These are phyloP conservation scores for Adelphocoris suturalis DNA, from an alignment of 2,888 invertebrate genomes.

Conservation along the genomic window DNA sequence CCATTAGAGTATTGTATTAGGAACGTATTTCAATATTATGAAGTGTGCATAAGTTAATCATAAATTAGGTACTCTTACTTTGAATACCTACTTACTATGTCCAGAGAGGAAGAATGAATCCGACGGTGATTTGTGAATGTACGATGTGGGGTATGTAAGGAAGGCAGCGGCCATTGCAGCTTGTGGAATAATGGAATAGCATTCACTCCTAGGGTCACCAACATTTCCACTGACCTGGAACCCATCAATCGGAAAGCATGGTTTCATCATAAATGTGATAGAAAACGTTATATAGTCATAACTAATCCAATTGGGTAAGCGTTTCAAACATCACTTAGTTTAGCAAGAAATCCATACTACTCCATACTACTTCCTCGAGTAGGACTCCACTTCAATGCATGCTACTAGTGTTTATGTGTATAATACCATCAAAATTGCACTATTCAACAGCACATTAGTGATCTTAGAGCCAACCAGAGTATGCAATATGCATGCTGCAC, in stretches of 20 bases:
- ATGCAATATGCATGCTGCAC: too few species aligned
- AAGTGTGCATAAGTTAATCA: too few species aligned
- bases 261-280: neutral
- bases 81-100: constrained; percentile 76
- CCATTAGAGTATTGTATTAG: too few species aligned
- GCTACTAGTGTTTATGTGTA: too few species aligned
- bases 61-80: neutral
- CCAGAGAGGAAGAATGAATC: constrained; percentile 77
- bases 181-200: constrained; percentile 76
- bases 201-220: constrained; percentile 72
- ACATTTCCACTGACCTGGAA: constrained; percentile 57
- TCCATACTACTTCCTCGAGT: too few species aligned
- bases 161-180: constrained; percentile 77
- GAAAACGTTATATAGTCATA: neutral
- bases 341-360: too few species aligned
- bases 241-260: neutral
- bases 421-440: too few species aligned
- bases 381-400: too few species aligned
- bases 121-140: constrained; percentile 77
- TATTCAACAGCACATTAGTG: too few species aligned
- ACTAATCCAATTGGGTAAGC: neutral
- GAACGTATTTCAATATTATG: too few species aligned
- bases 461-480: too few species aligned
- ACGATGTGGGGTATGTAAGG: constrained; percentile 79
- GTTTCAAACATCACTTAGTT: too few species aligned